A percentile compares a stretch with the other conserved stretches of the same genome.
phyloP scores from a whole-genome alignment of 2,113 vertebrate species.

The Phalacrocorax pelagicus region DNA sequence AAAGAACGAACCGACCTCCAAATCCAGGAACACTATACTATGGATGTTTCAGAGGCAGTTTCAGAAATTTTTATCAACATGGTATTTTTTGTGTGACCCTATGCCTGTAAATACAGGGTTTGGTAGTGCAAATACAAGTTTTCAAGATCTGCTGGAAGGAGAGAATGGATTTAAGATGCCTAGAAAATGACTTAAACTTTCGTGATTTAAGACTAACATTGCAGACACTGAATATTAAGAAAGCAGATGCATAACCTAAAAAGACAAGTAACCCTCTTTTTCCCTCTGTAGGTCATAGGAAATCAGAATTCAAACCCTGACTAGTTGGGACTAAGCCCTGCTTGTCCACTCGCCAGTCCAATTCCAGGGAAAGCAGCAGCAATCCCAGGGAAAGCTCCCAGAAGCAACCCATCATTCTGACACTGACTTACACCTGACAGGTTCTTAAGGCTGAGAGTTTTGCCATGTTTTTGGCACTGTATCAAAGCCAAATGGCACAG shows the following conservation, averaged over 20 bases:
- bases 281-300: background rate
- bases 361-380: background rate
- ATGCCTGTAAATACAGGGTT: background rate
- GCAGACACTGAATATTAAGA: background rate
- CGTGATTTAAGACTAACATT: background rate
- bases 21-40: background rate
- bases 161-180: background rate
- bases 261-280: background rate
- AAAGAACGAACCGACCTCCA: background rate
- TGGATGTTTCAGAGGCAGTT: background rate
- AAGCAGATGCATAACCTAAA: background rate
- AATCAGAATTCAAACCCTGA: background rate
- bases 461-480: background rate
- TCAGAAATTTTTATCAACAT: background rate
- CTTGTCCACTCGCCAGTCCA: accelerated
- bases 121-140: background rate
- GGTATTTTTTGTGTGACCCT: background rate
- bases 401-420: background rate
- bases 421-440: background rate
- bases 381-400: background rate
- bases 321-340: background rate
- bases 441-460: accelerated
- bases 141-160: background rate
- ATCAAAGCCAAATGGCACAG: background rate
- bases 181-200: background rate